Base-by-base conservation (phyloP, 1,140 invertebrate species). In the Tetramorium parvispinum region DNA sequence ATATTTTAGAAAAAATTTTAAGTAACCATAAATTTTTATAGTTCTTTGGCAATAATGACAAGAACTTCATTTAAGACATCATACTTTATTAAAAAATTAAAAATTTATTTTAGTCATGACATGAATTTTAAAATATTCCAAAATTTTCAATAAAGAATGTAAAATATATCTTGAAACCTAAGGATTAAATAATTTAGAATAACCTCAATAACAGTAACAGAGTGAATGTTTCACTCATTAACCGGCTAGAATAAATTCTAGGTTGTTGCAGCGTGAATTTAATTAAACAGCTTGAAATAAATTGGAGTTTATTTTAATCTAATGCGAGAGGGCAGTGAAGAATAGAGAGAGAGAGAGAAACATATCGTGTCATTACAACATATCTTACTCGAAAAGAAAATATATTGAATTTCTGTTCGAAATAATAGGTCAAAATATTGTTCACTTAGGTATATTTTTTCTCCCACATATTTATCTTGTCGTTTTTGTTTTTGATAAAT, bases 251-350 rank as follows among this genome's bases (percentile, higher is more conserved):
- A 57, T 40, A 59, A 16, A 76, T 76, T 76, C 21, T 27, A 7
- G 21, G 3, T 59, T 16, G 21, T 37, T 43, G 37, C 53, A 24
- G 43, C 16, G 13, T 21, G 55, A 76, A 59, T 59, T 76, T 49
- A 68, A 49, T 68, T 46, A 68, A 68, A 68, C 10, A 10, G 40
- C 13, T 24, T 68, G 65, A 76, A 59, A 43, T 66, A 46, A 18
- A 24, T 40, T 13, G 16, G n/a, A 40, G 32, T 57, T 57, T 24
- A 76, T 27, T 76, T 76, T 59, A 76, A 76, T 57, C 13, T 27
- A 27, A 24, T 13, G 37, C 43, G 43, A 59, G 24, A 49, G 43
- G 21, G 21, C 6, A 49, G 40, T 49, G 6, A 46, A 46, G 49
- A 49, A 3, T 10, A 11, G n/a, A 32, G 3, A 32, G 32, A 32